Conservation (phyloP, 1,140 invertebrate genomes). For the Cryptotermes secundus region DNA sequence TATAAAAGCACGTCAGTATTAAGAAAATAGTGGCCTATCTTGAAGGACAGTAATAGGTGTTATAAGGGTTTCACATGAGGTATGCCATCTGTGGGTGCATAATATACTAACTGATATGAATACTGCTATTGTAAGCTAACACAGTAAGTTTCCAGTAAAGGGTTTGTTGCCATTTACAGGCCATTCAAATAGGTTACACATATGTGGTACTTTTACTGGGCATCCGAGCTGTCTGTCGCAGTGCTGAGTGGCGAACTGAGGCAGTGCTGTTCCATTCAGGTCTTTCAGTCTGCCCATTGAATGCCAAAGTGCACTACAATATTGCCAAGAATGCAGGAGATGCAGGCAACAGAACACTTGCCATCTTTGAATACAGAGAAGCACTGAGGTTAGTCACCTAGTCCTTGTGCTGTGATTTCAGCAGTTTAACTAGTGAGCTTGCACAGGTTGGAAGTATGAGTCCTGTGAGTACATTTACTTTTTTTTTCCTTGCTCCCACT, state of each 20-base stretch:
- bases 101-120: no score
- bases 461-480: no score
- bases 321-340: slow-evolving; percentile 84
- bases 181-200: slow-evolving; percentile 44
- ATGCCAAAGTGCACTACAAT: slow-evolving; percentile 97
- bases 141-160: not conserved
- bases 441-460: no score
- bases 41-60: no score
- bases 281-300: slow-evolving; percentile 74
- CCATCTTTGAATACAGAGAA: slow-evolving; percentile 75
- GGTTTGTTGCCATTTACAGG: slow-evolving; percentile 34
- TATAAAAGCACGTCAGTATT: no score
- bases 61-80: no score
- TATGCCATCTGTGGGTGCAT: no score
- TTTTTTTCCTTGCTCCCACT: no score
- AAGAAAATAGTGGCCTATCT: no score
- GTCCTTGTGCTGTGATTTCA: no score
- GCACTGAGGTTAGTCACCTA: slow-evolving; percentile 63
- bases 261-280: slow-evolving; percentile 70
- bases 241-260: slow-evolving; percentile 78
- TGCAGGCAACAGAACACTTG: slow-evolving; percentile 62
- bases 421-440: no score
- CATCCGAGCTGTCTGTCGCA: slow-evolving; percentile 67
- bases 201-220: slow-evolving; percentile 56
- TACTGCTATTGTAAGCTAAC: not conserved